Conservation (phyloP, 2,113 vertebrate species). For the Planiliza haematocheilus region DNA sequence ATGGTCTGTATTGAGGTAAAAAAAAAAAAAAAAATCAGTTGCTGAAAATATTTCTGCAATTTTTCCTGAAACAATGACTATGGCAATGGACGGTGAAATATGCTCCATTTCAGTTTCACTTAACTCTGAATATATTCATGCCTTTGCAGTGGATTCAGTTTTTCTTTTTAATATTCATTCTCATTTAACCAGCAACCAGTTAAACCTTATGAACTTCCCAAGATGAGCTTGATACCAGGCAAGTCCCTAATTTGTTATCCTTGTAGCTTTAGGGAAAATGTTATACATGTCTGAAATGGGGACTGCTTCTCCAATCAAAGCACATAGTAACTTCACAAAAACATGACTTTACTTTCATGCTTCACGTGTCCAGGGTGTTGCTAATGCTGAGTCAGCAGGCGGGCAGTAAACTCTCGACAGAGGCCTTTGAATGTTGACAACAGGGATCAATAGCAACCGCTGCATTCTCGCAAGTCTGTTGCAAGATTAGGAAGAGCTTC, state of each 20-base stretch:
- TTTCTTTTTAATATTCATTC: background rate
- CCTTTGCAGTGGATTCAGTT: background rate
- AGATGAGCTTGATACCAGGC: background rate
- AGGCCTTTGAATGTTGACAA: constrained; percentile 6
- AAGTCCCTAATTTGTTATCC: background rate
- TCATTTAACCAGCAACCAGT: no score
- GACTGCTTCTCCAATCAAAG: background rate
- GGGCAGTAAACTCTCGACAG: constrained; percentile 14
- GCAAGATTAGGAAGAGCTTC: constrained; percentile 4
- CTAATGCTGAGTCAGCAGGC: constrained; percentile 28
- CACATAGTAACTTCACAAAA: background rate
- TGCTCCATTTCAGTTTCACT: no score
- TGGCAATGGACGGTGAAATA: no score
- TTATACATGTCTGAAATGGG: background rate
- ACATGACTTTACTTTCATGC: background rate
- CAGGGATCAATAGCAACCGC: constrained; percentile 13
- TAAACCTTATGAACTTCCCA: no score
- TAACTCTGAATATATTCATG: no score
- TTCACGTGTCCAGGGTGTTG: background rate
- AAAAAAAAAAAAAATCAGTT: no score
- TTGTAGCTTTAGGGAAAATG: background rate
- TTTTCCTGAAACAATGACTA: no score
- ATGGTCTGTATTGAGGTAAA: no score
- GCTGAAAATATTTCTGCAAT: no score
- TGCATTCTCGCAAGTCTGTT: background rate